These are phyloP conservation scores for Zaprionus tsacasi DNA, from an alignment of 1,140 invertebrate species.

Conservation along the genomic window DNA sequence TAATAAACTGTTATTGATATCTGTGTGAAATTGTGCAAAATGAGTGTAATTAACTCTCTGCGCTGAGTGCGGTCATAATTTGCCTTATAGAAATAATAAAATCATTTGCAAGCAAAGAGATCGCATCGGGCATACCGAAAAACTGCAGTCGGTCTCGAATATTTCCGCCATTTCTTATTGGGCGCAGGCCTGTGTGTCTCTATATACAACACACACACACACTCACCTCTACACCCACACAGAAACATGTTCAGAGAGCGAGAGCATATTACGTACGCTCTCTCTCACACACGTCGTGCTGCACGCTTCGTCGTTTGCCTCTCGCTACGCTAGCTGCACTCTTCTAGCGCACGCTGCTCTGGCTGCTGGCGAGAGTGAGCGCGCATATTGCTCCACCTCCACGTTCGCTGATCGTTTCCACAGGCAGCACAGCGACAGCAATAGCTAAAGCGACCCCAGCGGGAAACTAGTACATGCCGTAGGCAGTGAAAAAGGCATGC, in stretches of 20 bases:
- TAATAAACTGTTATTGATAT: slow-evolving; percentile 43
- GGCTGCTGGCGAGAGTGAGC: background rate
- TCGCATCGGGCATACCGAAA: slow-evolving; percentile 55
- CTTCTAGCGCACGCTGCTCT: slow-evolving; percentile 26
- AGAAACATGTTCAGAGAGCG: background rate
- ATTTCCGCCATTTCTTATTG: slow-evolving; percentile 81
- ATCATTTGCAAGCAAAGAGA: slow-evolving; percentile 63
- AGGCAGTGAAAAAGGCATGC: background rate
- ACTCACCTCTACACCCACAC: slow-evolving; percentile 14
- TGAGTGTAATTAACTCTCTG: slow-evolving; percentile 64
- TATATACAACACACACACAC: slow-evolving; percentile 55
- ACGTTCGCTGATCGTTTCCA: slow-evolving; percentile 31
- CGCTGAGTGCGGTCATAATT: slow-evolving; percentile 41
- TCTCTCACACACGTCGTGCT: background rate
- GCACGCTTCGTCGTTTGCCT: slow-evolving; percentile 18
- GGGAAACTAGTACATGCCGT: slow-evolving; percentile 17
- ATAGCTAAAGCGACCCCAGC: slow-evolving; percentile 23
- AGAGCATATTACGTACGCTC: slow-evolving; percentile 5
- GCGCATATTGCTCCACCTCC: slow-evolving; percentile 57
- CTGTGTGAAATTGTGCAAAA: slow-evolving; percentile 62
- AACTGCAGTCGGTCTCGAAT: slow-evolving; percentile 52
- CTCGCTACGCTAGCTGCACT: slow-evolving; percentile 50
- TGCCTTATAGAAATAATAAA: slow-evolving; percentile 52
- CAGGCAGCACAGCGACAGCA: slow-evolving; percentile 24
- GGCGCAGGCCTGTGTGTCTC: slow-evolving; percentile 28